Evolutionary conservation across 1,140 invertebrate genomes (phyloP), one percentile per base, ranked within the genome.

Genomic region (Solenopsis fugax): DNA sequence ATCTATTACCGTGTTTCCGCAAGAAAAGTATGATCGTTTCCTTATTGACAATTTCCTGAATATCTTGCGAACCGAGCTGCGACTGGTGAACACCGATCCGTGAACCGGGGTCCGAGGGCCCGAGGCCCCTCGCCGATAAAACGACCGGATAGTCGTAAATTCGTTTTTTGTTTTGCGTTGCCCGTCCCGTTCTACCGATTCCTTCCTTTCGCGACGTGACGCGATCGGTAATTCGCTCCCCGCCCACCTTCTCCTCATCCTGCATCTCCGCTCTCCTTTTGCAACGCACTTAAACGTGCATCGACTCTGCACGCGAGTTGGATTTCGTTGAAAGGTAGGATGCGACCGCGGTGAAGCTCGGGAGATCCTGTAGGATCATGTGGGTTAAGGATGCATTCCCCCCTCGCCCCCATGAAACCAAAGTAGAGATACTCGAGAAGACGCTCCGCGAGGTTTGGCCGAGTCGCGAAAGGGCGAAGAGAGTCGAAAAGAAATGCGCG

Each of bases 141-240:
- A 87, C 86, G 73, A 60, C 54, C 73, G 88, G 85, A 89, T 89
- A 90, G 85, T 85, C 89, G 88, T 90, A 90, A 90, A 90, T 90
- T 90, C 60, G 78, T 90, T 89, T 90, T 90, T 41, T 41, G 4
- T 41, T 41, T 41, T 41, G 7, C 4, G 41, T 41, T 90, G 85
- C 88, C 54, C 67, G 10, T 89, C 76, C 72, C 60, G 21, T 21
- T 67, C 54, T 41, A 60, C 52, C 72, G 76, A 82, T 84, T 82
- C 52, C 64, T 89, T 78, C 52, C 52, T 89, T 84, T 90, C 85
- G 72, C 88, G 24, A 71, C 50, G 52, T 72, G 58, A 81, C 87
- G 82, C 85, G 85, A 89, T 90, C 89, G 50, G 77, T 87, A 89
- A 89, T 89, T 87, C 88, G 67, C 81, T 89, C 76, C 7, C 56